Evolutionary conservation across 2,797 vertebrate genomes (phyloP).

Genomic region (Siniperca scherzeri): DNA sequence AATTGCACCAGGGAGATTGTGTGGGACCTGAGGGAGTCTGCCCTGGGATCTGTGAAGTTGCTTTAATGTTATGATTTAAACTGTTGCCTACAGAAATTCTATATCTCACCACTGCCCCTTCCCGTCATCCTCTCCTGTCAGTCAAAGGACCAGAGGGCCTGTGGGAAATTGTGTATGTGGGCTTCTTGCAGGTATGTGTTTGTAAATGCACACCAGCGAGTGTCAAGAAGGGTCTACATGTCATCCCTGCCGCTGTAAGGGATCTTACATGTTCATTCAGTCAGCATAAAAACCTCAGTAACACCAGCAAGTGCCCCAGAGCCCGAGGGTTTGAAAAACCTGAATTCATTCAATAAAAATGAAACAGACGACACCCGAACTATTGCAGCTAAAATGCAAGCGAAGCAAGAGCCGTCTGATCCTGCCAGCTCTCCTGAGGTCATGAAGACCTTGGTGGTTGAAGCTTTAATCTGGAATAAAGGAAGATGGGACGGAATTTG

Average conservation of each 20-base stretch:
- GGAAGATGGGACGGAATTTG: constrained; percentile 53
- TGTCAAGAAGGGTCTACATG: constrained; percentile 57
- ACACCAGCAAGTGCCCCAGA: constrained; percentile 60
- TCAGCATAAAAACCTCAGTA: constrained; percentile 78
- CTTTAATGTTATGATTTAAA: constrained; percentile 66
- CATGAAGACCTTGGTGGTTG: constrained; percentile 79
- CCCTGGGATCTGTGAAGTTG: constrained; percentile 56
- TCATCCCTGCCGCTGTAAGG: constrained; percentile 56
- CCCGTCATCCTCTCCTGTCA: constrained; percentile 64
- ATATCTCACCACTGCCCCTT: constrained; percentile 51
- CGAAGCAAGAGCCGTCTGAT: constrained; percentile 77
- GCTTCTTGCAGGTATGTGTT: constrained; percentile 47
- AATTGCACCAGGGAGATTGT: constrained; percentile 52
- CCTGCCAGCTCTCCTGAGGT: constrained; percentile 78
- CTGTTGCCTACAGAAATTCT: constrained; percentile 54
- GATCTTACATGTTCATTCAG: constrained; percentile 76
- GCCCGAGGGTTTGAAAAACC: constrained; percentile 73
- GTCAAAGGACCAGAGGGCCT: constrained; percentile 55
- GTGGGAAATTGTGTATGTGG: constrained; percentile 53
- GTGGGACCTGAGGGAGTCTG: constrained; percentile 48
- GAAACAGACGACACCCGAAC: constrained; percentile 73
- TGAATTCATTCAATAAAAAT: constrained; percentile 82
- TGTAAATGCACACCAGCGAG: constrained; percentile 54
- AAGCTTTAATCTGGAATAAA: constrained; percentile 78
- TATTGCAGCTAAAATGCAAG: constrained; percentile 79